A percentile compares a stretch with the other conserved stretches of the same genome.
These are phyloP conservation scores for Galago senegalensis DNA, from an alignment of 2,797 vertebrate species.

Conservation along the genomic window DNA sequence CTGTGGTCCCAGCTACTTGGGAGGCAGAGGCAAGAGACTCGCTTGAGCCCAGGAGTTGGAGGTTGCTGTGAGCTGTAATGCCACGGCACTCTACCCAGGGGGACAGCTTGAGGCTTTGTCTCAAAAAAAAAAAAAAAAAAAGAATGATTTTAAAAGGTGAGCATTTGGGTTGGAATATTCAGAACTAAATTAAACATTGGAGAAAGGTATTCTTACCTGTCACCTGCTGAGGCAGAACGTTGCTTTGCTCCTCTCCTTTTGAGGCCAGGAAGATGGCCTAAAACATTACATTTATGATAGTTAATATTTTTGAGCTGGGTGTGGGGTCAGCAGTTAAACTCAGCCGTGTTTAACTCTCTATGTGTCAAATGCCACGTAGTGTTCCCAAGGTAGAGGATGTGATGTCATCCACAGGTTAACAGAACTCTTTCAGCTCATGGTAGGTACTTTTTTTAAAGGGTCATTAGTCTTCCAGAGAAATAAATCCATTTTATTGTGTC, in stretches of 20 bases:
- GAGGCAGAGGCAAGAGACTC: too few relatives aligned
- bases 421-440: background rate
- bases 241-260: background rate
- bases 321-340: background rate
- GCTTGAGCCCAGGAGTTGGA: too few relatives aligned
- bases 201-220: background rate
- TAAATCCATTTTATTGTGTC: background rate
- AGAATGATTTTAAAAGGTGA: background rate
- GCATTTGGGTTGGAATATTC: conserved; percentile 15
- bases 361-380: background rate
- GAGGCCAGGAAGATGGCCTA: background rate
- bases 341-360: background rate
- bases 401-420: background rate
- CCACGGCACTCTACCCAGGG: too few relatives aligned
- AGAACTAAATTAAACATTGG: background rate
- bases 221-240: conserved; percentile 11
- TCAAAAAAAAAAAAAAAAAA: too few relatives aligned
- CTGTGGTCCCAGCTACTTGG: too few relatives aligned
- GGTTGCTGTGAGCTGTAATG: too few relatives aligned
- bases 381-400: background rate
- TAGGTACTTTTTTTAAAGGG: conserved; percentile 1
- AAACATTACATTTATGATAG: background rate
- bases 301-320: conserved; percentile 31
- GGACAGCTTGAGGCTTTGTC: too few relatives aligned
- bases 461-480: background rate